phyloP scores from a whole-genome alignment of 1,140 invertebrate species.

The Coelopa frigida region DNA sequence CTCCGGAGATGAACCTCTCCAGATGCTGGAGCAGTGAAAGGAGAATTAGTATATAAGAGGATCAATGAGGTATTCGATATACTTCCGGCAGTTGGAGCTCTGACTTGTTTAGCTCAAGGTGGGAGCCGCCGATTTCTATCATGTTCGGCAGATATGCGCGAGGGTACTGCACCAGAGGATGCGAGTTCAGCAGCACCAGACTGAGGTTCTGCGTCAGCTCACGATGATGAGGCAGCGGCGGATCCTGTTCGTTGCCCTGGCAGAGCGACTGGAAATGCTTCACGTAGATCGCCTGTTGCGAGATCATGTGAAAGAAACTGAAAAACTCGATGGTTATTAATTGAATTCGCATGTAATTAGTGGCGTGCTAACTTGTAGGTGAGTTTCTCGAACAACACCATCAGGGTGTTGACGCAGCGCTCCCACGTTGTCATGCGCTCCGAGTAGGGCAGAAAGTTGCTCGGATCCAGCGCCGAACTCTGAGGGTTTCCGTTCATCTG shows the following conservation, averaged over 20 bases:
- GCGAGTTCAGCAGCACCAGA: conserved; percentile 54
- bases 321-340: neutral
- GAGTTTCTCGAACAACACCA: conserved; percentile 36
- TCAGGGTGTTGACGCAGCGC: conserved; percentile 49
- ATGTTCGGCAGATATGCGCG: conserved; percentile 51
- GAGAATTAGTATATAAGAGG: neutral
- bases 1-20: conserved; percentile 50
- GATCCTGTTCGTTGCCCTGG: conserved; percentile 13
- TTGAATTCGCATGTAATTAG: neutral
- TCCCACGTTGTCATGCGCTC: conserved; percentile 54
- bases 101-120: conserved; percentile 22
- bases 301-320: conserved; percentile 41
- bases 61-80: neutral
- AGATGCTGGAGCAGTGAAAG: conserved; percentile 21
- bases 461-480: conserved; percentile 53
- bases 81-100: conserved; percentile 12
- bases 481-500: conserved; percentile 56
- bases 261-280: conserved; percentile 35
- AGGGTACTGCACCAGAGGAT: conserved; percentile 55
- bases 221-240: conserved; percentile 44
- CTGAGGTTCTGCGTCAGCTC: conserved; percentile 53
- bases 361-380: conserved; percentile 37
- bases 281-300: conserved; percentile 34
- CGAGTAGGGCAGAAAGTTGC: conserved; percentile 49
- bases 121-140: conserved; percentile 53